Evolutionary conservation across 2,797 vertebrate species (phyloP).

Genomic region (Lithobates sylvaticus): DNA sequence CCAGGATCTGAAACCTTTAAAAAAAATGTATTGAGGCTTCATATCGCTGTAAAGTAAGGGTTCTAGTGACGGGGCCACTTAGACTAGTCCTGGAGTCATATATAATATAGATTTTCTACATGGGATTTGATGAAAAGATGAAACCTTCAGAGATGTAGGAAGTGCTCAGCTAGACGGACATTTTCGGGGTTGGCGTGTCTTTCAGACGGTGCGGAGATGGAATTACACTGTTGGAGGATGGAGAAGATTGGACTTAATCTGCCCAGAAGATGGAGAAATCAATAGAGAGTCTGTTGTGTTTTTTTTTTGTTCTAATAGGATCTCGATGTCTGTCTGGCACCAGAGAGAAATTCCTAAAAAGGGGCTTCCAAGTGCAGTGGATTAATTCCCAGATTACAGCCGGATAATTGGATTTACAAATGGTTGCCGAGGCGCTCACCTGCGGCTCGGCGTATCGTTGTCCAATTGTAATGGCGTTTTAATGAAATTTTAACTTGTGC

Average conservation of each 20-base stretch:
- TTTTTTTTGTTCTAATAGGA: background rate
- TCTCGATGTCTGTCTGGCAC: constrained; percentile 44
- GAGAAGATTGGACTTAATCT: constrained; percentile 23
- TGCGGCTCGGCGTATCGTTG: background rate
- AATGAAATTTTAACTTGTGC: background rate
- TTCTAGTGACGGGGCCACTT: too few species aligned
- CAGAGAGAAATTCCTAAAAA: constrained; percentile 22
- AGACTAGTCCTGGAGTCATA: too few species aligned
- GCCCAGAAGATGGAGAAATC: constrained; percentile 24
- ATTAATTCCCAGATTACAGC: background rate
- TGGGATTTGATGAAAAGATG: background rate
- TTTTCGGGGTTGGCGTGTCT: too few species aligned
- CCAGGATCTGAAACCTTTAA: too few species aligned
- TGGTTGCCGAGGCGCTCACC: background rate
- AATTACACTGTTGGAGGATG: constrained; percentile 23
- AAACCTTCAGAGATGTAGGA: background rate
- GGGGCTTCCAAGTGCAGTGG: constrained; percentile 16
- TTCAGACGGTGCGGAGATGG: background rate
- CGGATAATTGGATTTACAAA: constrained; percentile 30
- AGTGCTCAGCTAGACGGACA: background rate
- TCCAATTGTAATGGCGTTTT: background rate
- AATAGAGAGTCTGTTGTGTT: constrained; percentile 29
- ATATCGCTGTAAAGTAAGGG: too few species aligned
- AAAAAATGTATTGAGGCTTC: too few species aligned
- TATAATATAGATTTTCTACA: too few species aligned